These are phyloP conservation scores for Girardia tigrina DNA, from an alignment of 2,888 invertebrate species.

Conservation along the genomic window DNA sequence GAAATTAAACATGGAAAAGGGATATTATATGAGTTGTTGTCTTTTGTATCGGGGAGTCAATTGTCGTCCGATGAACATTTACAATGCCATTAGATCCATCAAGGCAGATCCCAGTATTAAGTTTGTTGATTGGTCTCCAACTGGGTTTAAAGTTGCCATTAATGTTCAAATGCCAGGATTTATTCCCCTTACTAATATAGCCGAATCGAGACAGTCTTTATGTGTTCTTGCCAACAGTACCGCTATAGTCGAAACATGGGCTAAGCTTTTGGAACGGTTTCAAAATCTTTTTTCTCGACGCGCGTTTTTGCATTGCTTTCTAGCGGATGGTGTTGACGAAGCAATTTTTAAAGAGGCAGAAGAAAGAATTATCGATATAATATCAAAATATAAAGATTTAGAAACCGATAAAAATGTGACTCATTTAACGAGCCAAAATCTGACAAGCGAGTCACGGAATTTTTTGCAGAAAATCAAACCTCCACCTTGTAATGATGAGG, in stretches of 20 bases:
- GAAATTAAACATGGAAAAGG: background rate
- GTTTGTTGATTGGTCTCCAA: background rate
- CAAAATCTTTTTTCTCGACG: background rate
- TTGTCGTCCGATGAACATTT: background rate
- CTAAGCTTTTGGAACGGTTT: background rate
- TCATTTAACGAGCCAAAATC: background rate
- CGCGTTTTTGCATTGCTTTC: background rate
- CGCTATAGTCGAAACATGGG: background rate
- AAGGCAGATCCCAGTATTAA: background rate
- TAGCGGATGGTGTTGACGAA: background rate
- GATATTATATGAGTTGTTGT: conserved; percentile 11
- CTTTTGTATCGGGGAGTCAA: background rate
- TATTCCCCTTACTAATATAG: background rate
- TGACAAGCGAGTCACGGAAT: too few relatives aligned
- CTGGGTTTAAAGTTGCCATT: background rate
- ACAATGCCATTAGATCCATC: background rate
- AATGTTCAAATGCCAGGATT: conserved; percentile 10
- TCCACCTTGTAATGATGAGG: too few relatives aligned
- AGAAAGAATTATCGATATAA: background rate
- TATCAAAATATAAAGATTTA: background rate
- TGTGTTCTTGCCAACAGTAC: conserved; percentile 2
- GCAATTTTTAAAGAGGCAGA: background rate
- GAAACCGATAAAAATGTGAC: background rate
- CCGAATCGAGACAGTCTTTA: background rate
- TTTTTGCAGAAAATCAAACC: too few relatives aligned